phyloP scores from a whole-genome alignment of 1,140 invertebrate genomes.

The Gryon sp. region DNA sequence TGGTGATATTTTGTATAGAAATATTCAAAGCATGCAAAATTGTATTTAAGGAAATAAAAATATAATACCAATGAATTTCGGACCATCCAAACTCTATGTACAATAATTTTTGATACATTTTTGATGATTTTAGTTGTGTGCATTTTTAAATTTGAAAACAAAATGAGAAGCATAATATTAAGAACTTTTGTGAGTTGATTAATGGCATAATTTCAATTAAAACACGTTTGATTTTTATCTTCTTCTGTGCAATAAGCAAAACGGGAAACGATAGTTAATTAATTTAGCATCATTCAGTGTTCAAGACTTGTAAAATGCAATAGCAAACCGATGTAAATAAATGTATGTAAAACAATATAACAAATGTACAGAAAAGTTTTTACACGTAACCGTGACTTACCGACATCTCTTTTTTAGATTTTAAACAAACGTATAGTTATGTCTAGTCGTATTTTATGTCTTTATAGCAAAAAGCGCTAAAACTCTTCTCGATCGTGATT shows the following conservation, averaged over 20 bases:
- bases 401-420: background rate
- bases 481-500: constrained; percentile 8
- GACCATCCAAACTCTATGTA: background rate
- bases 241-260: constrained; percentile 18
- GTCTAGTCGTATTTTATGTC: constrained; percentile 67
- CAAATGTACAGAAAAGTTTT: constrained; percentile 35
- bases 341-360: constrained; percentile 50
- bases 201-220: no score
- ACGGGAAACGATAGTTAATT: background rate
- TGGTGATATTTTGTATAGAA: no score
- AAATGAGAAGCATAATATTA: no score
- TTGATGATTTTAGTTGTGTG: constrained; percentile 20
- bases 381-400: constrained; percentile 29
- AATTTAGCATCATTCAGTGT: background rate
- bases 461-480: background rate
- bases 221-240: no score
- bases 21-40: no score
- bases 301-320: constrained; percentile 20
- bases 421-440: constrained; percentile 47
- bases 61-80: no score
- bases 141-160: no score
- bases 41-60: no score
- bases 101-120: constrained; percentile 20
- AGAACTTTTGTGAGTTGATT: no score
- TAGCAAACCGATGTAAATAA: constrained; percentile 44